These are phyloP conservation scores for Danio kyathit DNA, from an alignment of 2,797 vertebrate genomes.

Conservation along the genomic window DNA sequence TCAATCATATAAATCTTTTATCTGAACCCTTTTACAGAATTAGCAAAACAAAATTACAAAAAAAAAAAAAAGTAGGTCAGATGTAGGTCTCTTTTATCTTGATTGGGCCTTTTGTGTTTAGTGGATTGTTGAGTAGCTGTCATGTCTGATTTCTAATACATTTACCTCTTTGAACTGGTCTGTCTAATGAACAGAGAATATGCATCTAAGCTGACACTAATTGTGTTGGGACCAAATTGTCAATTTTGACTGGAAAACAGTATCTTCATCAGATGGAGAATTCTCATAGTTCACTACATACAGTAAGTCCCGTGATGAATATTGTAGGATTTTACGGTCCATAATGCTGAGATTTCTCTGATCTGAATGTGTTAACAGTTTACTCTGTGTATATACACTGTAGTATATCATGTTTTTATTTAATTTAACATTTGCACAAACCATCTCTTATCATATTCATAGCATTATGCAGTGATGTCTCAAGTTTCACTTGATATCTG, in stretches of 20 bases:
- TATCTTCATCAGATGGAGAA: constrained; percentile 21
- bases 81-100: constrained; percentile 18
- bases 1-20: background rate
- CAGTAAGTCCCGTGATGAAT: background rate
- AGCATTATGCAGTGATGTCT: constrained; percentile 47
- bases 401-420: constrained; percentile 45
- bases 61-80: no score
- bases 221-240: constrained; percentile 56
- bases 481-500: constrained; percentile 42
- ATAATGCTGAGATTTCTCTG: constrained; percentile 18
- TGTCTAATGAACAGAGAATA: constrained; percentile 17
- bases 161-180: constrained; percentile 31
- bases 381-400: constrained; percentile 56
- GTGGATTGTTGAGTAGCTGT: constrained; percentile 26
- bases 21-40: background rate
- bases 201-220: constrained; percentile 29
- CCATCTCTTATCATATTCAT: constrained; percentile 39
- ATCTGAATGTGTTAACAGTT: constrained; percentile 31
- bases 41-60: background rate
- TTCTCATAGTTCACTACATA: constrained; percentile 39
- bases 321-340: background rate
- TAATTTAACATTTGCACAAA: constrained; percentile 50
- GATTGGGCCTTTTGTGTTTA: constrained; percentile 15
- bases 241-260: constrained; percentile 44
- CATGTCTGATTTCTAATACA: background rate